Evolutionary conservation across 2,888 invertebrate genomes (phyloP), one percentile per base, ranked within the genome.

Genomic region (Philopedon plagiatum): DNA sequence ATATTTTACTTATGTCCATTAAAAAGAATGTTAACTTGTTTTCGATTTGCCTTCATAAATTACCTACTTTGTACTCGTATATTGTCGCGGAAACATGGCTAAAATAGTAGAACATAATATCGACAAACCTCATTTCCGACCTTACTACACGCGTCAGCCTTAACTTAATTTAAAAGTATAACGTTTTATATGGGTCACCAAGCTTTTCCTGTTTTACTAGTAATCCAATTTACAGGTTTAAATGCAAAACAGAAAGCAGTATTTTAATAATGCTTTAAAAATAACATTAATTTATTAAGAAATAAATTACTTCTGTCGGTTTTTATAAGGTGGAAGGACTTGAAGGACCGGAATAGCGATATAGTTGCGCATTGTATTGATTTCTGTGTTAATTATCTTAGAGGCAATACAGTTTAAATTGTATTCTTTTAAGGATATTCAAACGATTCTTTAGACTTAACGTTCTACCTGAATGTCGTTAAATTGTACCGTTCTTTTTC

Each of bases 161-260:
- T 66, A 56, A 57, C 19, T 66, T 66, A 58, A 54, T 64, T 64
- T 54, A 54, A 32, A 49, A 41, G 54, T 54, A 64, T 44, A 64
- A 54, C 63, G 51, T 64, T 49, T 41, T 64, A 64, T 34, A 51
- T 63, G 51, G 63, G 63, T 63, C 46, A 63, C 49, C 21, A 51
- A 49, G 63, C 37, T 63, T 63, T 63, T 63, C 49, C 63, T 23
- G 63, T 51, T 51, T 37, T 51, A 37, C 29, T 15, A 34, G 51
- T 37, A 63, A 63, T 63, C 63, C 63, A 63, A 63, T 63, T 62
- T 32, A 37, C 18, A 49, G 32, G 32, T 51, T 51, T 49, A 51
- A 51, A 21, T 26, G 13, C 13, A 46, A 15, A 7, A 18, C 23
- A 15, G 26, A 46, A 26, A 13, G 11, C 39, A 15, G 37, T 23